Base-by-base conservation (phyloP, 2,888 invertebrate genomes). In the Labia minor region DNA sequence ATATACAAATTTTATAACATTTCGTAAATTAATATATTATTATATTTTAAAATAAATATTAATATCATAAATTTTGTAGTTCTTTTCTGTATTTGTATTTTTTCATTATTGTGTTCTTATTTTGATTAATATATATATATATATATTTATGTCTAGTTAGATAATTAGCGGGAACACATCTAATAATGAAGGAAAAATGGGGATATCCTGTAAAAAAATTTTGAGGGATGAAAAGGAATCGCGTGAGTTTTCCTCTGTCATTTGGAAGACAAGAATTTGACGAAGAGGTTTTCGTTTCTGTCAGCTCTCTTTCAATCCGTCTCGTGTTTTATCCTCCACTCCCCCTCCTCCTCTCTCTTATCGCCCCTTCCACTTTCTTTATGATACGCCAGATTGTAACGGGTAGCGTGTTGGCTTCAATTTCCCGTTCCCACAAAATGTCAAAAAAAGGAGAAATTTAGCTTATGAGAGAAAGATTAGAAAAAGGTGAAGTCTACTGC, bases 331-430 rank as follows among this genome's bases (percentile, higher is more conserved):
- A n/a, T n/a, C n/a, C n/a, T n/a, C n/a, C n/a, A n/a, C n/a, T n/a
- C n/a, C n/a, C n/a, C n/a, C n/a, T n/a, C n/a, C n/a, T n/a, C n/a
- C n/a, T n/a, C n/a, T n/a, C n/a, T n/a, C n/a, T n/a, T n/a, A n/a
- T n/a, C n/a, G n/a, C n/a, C n/a, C 16, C 49, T 49, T 49, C 49
- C 11, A 8, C 49, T 49, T 49, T 49, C 16, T 16, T 14, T 49
- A 49, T n/a, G 49, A 49, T 49, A 49, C 49, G 49, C 49, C 49
- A 49, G 49, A 49, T 49, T 49, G 49, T 49, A 49, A 16, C 49
- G 49, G 16, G 26, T 26, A 26, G 26, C 26, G 26, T 49, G 49
- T 49, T 49, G 49, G 49, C 49, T 49, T 49, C 49, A 49, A 49
- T 49, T 49, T 49, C 49, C 26, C 49, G n/a, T 49, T n/a, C n/a